Evolutionary conservation across 2,113 vertebrate species (phyloP).

Genomic region (Panthera tigris): DNA sequence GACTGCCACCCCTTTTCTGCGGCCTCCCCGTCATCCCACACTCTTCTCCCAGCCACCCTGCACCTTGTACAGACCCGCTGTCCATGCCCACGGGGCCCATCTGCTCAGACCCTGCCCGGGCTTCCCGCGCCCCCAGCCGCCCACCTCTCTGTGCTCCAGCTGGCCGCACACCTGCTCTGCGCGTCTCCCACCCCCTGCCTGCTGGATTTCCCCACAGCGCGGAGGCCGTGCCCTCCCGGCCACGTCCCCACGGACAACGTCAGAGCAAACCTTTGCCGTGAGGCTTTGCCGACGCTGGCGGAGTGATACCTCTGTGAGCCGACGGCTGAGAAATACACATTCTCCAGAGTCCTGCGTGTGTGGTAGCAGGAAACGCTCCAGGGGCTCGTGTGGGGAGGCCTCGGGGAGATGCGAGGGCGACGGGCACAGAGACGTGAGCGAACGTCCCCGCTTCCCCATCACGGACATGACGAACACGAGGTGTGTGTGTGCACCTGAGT

Average conservation of each 20-base stretch:
- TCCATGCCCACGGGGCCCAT: background rate
- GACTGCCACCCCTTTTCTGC: rapidly evolving
- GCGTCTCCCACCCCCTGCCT: rapidly evolving
- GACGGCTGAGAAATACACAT: rapidly evolving
- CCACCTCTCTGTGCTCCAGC: background rate
- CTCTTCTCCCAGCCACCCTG: background rate
- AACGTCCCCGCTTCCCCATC: rapidly evolving
- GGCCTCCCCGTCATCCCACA: rapidly evolving
- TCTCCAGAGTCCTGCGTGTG: background rate
- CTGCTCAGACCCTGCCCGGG: background rate
- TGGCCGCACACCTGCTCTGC: background rate
- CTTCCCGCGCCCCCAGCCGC: rapidly evolving
- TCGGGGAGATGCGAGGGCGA: no score
- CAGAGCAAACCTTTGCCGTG: background rate
- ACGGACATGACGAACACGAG: rapidly evolving
- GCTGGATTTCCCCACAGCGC: rapidly evolving
- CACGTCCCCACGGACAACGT: rapidly evolving
- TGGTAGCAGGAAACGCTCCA: rapidly evolving
- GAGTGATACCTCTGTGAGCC: rapidly evolving
- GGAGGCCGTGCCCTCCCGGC: rapidly evolving
- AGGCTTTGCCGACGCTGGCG: background rate
- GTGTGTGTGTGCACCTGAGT: background rate
- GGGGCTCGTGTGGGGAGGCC: background rate
- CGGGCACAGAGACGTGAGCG: rapidly evolving
- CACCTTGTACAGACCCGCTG: background rate